Percentiles rank a stretch among this genome's conserved stretches.
Evolutionary conservation across 2,888 invertebrate species (phyloP).

Genomic region (Patella pellucida): DNA sequence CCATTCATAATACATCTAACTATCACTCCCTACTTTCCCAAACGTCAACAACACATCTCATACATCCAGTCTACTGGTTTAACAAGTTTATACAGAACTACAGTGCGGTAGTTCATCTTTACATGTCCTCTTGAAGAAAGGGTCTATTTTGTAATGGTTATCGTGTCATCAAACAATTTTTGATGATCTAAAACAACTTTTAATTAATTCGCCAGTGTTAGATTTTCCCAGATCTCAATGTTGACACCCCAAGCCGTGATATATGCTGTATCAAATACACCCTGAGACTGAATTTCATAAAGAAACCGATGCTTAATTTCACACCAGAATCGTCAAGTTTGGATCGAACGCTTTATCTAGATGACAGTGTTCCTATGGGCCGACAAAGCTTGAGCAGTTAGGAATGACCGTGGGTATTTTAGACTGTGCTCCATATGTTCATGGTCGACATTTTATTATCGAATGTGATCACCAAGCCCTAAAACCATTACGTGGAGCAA

Average conservation of each 20-base stretch:
- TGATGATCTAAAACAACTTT: neutral
- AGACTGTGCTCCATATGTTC: slow-evolving; percentile 21
- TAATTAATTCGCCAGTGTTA: slow-evolving; percentile 21
- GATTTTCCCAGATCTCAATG: slow-evolving; percentile 26
- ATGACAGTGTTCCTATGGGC: slow-evolving; percentile 16
- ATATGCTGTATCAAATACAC: slow-evolving; percentile 16
- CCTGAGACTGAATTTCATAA: neutral
- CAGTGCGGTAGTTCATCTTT: slow-evolving; percentile 22
- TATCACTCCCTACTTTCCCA: no score
- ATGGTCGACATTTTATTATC: neutral
- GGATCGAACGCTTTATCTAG: neutral
- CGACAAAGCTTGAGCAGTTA: slow-evolving; percentile 20
- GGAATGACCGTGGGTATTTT: slow-evolving; percentile 21
- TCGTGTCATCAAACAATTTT: slow-evolving; percentile 16
- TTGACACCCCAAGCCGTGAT: slow-evolving; percentile 17
- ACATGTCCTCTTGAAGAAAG: slow-evolving; percentile 17
- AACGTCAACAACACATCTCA: no score
- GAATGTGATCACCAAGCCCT: slow-evolving; percentile 23
- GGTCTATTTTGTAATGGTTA: slow-evolving; percentile 20
- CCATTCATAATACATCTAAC: no score
- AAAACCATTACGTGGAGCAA: neutral
- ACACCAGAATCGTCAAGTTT: no score
- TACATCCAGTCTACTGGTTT: no score
- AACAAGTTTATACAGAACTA: slow-evolving; percentile 30
- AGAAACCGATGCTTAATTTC: no score